Percentiles rank a stretch among this genome's conserved stretches.
phyloP scores from a whole-genome alignment of 23 tunicate species.

The Halocynthia aurantium region DNA sequence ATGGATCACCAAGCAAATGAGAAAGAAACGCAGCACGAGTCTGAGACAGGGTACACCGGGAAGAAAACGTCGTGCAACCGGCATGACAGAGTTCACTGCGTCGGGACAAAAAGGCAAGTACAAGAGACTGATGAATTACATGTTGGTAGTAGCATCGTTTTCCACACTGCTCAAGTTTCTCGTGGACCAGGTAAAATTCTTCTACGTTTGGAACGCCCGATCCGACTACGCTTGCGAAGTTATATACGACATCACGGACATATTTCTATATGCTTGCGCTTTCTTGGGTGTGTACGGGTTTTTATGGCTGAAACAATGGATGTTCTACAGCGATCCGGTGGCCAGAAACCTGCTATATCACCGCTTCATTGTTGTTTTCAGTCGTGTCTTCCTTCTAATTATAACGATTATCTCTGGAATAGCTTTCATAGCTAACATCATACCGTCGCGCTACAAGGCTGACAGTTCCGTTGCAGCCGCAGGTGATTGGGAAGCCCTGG shows the following conservation, averaged over 20 bases:
- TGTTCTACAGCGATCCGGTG: slow-evolving; percentile 74
- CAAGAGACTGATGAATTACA: slow-evolving; percentile 36
- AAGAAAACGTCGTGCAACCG: not conserved
- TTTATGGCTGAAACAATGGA: slow-evolving; percentile 83
- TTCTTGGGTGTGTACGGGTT: slow-evolving; percentile 42
- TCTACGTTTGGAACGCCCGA: slow-evolving; percentile 63
- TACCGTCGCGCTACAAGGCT: slow-evolving; percentile 49
- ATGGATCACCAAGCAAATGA: too few relatives aligned
- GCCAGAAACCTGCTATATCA: slow-evolving; percentile 47
- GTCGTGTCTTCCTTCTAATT: slow-evolving; percentile 18
- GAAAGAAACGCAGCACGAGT: not conserved
- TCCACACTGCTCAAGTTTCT: slow-evolving; percentile 38
- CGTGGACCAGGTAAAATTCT: slow-evolving; percentile 59
- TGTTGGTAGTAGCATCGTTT: slow-evolving; percentile 37
- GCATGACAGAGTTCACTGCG: not conserved
- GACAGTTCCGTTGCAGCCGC: not conserved
- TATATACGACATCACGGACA: slow-evolving; percentile 58
- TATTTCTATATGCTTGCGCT: slow-evolving; percentile 32
- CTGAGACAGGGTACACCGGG: not conserved
- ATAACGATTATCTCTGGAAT: slow-evolving; percentile 13
- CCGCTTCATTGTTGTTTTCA: slow-evolving; percentile 30
- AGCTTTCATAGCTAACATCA: slow-evolving; percentile 25
- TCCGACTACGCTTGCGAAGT: slow-evolving; percentile 59
- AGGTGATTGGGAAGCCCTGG: not conserved
- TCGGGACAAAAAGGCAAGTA: slow-evolving; percentile 6